Evolutionary conservation across 1,140 invertebrate genomes (phyloP).

Genomic region (Trachelipus rathkii): DNA sequence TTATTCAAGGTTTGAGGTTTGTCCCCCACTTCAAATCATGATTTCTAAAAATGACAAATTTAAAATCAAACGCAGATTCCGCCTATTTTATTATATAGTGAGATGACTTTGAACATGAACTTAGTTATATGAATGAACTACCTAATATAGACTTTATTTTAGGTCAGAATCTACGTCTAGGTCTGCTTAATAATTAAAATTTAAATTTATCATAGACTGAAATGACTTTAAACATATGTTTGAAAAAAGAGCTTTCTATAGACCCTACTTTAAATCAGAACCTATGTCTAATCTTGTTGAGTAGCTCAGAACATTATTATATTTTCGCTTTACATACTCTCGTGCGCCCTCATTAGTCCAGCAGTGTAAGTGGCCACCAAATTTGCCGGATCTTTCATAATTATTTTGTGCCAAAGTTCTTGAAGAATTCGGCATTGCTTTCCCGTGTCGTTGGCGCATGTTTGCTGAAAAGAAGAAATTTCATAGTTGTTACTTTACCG

Average conservation of each 20-base stretch:
- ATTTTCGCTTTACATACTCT: conserved; percentile 20
- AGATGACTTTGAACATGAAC: neutral
- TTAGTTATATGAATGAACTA: neutral
- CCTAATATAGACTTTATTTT: neutral
- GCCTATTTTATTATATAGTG: too few species aligned
- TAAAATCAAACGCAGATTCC: too few species aligned
- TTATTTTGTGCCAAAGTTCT: conserved; percentile 31
- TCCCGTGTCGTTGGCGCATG: conserved; percentile 26
- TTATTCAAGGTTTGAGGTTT: too few species aligned
- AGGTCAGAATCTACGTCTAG: neutral
- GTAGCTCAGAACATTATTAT: too few species aligned
- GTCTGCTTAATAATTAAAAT: too few species aligned
- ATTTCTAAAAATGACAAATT: too few species aligned
- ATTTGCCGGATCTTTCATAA: conserved; percentile 28
- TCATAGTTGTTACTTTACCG: too few species aligned
- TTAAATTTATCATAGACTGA: too few species aligned
- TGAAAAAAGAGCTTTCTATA: neutral
- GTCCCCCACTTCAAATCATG: too few species aligned
- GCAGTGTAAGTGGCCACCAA: conserved; percentile 32
- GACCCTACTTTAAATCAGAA: neutral
- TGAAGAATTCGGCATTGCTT: conserved; percentile 36
- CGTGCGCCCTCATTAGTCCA: conserved; percentile 31
- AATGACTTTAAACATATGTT: neutral
- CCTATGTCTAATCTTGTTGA: neutral
- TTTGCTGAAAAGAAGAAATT: conserved; percentile 29